Evolutionary conservation across 1,140 invertebrate genomes (phyloP).

Genomic region (Drosophila yakuba): DNA sequence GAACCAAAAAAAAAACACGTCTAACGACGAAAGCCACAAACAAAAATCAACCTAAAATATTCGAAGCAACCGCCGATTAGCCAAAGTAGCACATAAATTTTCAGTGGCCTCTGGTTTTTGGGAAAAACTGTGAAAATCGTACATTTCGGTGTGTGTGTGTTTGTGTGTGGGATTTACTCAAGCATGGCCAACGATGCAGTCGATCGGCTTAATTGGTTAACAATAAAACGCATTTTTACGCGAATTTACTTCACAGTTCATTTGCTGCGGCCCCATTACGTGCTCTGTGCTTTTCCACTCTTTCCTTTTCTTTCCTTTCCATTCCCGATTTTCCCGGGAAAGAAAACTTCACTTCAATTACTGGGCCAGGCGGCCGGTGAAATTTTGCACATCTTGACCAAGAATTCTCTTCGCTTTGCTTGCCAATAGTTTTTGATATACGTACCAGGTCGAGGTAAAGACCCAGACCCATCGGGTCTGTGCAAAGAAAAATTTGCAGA

Average conservation of each 20-base stretch:
- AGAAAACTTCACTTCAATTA: slow-evolving; percentile 4
- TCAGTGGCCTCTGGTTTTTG: slow-evolving; percentile 14
- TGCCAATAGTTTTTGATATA: slow-evolving; percentile 30
- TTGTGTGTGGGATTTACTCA: slow-evolving; percentile 43
- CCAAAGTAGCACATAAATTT: slow-evolving; percentile 70
- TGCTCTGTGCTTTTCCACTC: not conserved
- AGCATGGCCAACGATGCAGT: slow-evolving; percentile 46
- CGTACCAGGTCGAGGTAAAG: slow-evolving; percentile 5
- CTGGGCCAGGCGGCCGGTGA: slow-evolving; percentile 2
- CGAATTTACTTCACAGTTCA: slow-evolving; percentile 75
- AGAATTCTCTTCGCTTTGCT: not conserved
- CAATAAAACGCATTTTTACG: slow-evolving; percentile 80
- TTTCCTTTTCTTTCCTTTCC: not conserved
- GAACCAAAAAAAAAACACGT: slow-evolving; percentile 25
- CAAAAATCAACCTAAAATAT: slow-evolving; percentile 15
- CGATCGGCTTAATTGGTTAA: slow-evolving; percentile 74
- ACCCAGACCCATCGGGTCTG: slow-evolving; percentile 46
- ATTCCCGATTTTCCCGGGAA: not conserved
- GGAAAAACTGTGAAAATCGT: not conserved
- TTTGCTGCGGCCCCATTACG: slow-evolving; percentile 33
- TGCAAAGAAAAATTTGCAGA: slow-evolving; percentile 64
- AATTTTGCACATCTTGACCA: slow-evolving; percentile 42
- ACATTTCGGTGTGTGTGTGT: not conserved
- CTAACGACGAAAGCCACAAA: not conserved
- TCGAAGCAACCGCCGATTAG: slow-evolving; percentile 60